These are phyloP conservation scores for Chitala chitala DNA, from an alignment of 2,113 vertebrate genomes.

Conservation along the genomic window DNA sequence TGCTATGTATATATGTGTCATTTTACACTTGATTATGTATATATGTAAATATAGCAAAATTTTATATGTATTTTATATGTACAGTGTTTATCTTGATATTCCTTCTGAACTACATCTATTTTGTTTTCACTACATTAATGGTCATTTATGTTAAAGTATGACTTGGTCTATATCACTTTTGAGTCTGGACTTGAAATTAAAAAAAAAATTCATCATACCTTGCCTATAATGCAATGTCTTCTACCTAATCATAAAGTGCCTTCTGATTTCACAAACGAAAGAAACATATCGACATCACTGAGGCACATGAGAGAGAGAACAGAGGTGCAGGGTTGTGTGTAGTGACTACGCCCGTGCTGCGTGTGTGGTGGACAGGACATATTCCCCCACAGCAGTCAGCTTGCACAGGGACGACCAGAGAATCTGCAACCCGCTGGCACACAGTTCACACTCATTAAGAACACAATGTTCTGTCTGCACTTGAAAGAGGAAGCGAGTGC, in stretches of 20 bases:
- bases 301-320: too few relatives aligned
- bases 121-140: constrained; percentile 79
- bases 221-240: too few relatives aligned
- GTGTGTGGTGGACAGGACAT: too few relatives aligned
- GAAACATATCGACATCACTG: too few relatives aligned
- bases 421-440: neutral
- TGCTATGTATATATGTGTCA: constrained; percentile 8
- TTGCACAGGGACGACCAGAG: neutral
- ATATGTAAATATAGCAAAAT: constrained; percentile 27
- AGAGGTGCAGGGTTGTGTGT: too few relatives aligned
- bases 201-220: neutral
- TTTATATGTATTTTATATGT: constrained; percentile 25
- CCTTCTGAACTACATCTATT: constrained; percentile 25
- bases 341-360: too few relatives aligned
- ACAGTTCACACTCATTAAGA: constrained; percentile 36
- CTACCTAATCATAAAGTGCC: too few relatives aligned
- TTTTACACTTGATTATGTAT: constrained; percentile 18
- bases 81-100: constrained; percentile 34
- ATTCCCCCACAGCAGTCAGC: too few relatives aligned
- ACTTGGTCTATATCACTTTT: neutral
- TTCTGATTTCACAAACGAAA: too few relatives aligned
- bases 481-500: constrained; percentile 63
- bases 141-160: constrained; percentile 43
- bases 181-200: neutral
- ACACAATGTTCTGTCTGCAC: constrained; percentile 56